phyloP scores from a whole-genome alignment of 2,888 invertebrate species.

The Athalia circularis region DNA sequence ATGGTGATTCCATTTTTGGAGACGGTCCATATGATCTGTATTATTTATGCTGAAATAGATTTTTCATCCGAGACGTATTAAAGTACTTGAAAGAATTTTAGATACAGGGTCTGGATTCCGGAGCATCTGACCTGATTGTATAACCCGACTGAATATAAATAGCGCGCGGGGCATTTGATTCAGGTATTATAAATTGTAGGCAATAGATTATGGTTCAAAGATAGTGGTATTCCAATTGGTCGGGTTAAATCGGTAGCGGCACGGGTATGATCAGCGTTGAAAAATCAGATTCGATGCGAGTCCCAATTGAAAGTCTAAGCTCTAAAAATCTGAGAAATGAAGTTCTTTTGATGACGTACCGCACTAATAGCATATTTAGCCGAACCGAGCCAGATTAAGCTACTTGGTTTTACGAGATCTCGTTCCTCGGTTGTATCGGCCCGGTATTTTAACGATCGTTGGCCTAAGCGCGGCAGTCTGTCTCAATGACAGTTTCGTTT shows the following conservation, averaged over 20 bases:
- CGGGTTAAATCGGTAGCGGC: conserved; percentile 4
- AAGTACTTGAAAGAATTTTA: too few species aligned
- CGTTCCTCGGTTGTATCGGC: conserved; percentile 61
- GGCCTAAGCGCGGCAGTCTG: conserved; percentile 64
- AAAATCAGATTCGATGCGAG: conserved; percentile 24
- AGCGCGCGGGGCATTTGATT: too few species aligned
- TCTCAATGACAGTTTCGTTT: conserved; percentile 66
- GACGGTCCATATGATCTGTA: too few species aligned
- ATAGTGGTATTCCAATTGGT: conserved; percentile 37
- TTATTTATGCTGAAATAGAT: too few species aligned
- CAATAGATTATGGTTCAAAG: conserved; percentile 4
- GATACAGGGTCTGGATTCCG: too few species aligned
- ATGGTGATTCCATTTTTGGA: too few species aligned
- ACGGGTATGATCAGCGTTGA: conserved; percentile 20
- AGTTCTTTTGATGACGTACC: conserved; percentile 22
- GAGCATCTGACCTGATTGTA: too few species aligned
- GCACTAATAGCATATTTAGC: conserved; percentile 47
- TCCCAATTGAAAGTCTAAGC: conserved; percentile 38
- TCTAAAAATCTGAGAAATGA: conserved; percentile 33
- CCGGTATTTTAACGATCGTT: conserved; percentile 71
- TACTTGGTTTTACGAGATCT: conserved; percentile 47
- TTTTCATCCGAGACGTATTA: too few species aligned
- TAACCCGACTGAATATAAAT: too few species aligned
- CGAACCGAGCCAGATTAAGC: conserved; percentile 42
- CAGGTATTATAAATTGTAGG: not conserved